Base-by-base conservation (phyloP, 2,113 vertebrate genomes). In the Serilophus lunatus region DNA sequence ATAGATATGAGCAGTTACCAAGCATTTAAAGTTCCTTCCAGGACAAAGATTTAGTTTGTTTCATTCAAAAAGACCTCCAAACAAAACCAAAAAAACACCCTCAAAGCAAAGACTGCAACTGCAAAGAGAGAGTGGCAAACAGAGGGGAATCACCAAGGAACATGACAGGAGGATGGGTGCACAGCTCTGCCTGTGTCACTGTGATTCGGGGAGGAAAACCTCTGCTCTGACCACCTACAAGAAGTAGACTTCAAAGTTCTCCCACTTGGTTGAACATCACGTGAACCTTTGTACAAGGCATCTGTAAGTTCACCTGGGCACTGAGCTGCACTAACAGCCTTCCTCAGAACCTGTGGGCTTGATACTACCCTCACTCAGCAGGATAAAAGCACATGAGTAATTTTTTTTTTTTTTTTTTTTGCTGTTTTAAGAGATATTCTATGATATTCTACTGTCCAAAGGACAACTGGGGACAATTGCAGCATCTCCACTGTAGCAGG, bases 401-500 rank as follows among this genome's bases (percentile, higher is more conserved):
- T 1, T 25, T 33, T 24, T 17, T 64, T 61, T 29, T 18, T 7
- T 1, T 25, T 33, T 24, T 17, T 64, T 61, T 29, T 18, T 7
- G 0, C 24, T 42, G 10, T 23, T 78, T 2, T 40, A 33, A 68
- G 57, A 79, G 11, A 24, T 24, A 50, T 9, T 54, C n/a, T 49
- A 1, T 26, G 51, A 49, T 20, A 63, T 33, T 71, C 31, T 33
- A 1, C 6, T 45, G 33, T 16, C 63, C 49, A 29, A 33, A 80
- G 18, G 24, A 72, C 31, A 61, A 28, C 29, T n/a, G 44, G 24
- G 70, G 35, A 71, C 14, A 38, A 7, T n/a, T 10, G 42, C 64
- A 56, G 47, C 47, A 42, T 3, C 14, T 0, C 57, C 15, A 9
- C 10, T 0, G 1, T 1, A 47, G 49, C 53, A 71, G 53, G 29